Base-by-base conservation (phyloP, 1,140 invertebrate species). In the Aporrectodea caliginosa region DNA sequence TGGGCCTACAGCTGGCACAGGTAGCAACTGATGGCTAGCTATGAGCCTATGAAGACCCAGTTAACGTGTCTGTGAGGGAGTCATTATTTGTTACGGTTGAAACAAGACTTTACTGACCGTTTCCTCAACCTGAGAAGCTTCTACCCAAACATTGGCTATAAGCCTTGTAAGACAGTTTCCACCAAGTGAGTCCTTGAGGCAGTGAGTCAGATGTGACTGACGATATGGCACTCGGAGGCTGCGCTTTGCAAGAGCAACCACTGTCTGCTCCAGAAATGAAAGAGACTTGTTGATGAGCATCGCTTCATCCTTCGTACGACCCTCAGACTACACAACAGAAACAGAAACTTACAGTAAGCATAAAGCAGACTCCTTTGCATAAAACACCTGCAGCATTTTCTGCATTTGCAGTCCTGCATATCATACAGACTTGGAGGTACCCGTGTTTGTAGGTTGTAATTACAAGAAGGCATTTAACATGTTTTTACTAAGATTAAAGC, bases 241-340 rank as follows among this genome's bases (percentile, higher is more conserved):
- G 81, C 90, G 88, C 79, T 92, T 90, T 82, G 90, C 89, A 81
- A 93, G 84, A 71, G 91, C 90, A 33, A 92, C 89, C 81, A 92
- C 92, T 73, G 92, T 91, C 88, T 92, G 92, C 85, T 92, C 91
- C 79, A 93, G 82, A 85, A 90, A 92, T 86, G 92, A 91, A 27
- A 93, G 86, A 69, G 92, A 92, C 77, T 92, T 86, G 84, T 92
- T 92, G 81, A 92, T 92, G 82, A 91, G 90, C 82, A 91, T 91
- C 1, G 91, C 91, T 86, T 92, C 91, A 77, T 85, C 82, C 80
- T 87, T 84, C 1, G 86, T 88, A 79, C 88, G 87, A 12, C 87
- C 88, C 77, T 86, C 85, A 78, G 87, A 88, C 88, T 89, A 82
- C 71, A 83, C 83, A 78, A 72, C 12, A 35, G 6, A 14, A 16